Evolutionary conservation across 2,113 vertebrate genomes (phyloP), one percentile per base, ranked within the genome.

Genomic region (Sinocyclocheilus anophthalmus): DNA sequence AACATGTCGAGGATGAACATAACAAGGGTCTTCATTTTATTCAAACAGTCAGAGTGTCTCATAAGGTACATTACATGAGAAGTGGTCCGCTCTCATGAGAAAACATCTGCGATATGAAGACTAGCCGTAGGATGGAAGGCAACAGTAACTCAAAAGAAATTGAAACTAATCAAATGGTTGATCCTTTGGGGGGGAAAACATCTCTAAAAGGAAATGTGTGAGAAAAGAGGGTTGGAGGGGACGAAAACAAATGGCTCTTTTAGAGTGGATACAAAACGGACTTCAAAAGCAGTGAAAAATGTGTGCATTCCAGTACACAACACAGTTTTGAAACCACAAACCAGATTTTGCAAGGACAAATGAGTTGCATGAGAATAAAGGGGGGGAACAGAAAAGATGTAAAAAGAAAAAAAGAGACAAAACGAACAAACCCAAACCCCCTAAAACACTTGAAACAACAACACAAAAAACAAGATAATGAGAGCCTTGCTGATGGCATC

Each of bases 391-490:
- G 12, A 50, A 50, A 53, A 53, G 50, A 53, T 53, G 50, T 53
- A 53, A 81, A 55, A 55, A 53, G 0, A 14, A 72, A 50, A 86
- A 72, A 2, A 9, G 14, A 84, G 69, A 26, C 33, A 78, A 88
- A 83, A 53, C 22, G 76, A 65, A 83, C 33, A 48, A 89, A 86
- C 63, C 53, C 63, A 79, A 89, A 86, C 61, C 77, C 86, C 81
- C 82, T 67, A 86, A 90, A 88, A 86, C 86, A 89, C 86, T 86
- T 86, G 82, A 90, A 90, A 90, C 86, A 90, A 90, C 86, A 87
- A 88, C 78, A 83, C 72, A 89, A 87, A 90, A 90, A 89, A 89
- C 86, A 89, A 86, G 86, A 89, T 89, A 89, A 89, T 89, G 86
- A 90, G 50, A 53, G 84, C 89, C 86, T 86, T 84, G 87, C 86